A percentile compares a stretch with the other conserved stretches of the same genome.
phyloP scores from a whole-genome alignment of 2,797 vertebrate species.

The Tragelaphus oryx region DNA sequence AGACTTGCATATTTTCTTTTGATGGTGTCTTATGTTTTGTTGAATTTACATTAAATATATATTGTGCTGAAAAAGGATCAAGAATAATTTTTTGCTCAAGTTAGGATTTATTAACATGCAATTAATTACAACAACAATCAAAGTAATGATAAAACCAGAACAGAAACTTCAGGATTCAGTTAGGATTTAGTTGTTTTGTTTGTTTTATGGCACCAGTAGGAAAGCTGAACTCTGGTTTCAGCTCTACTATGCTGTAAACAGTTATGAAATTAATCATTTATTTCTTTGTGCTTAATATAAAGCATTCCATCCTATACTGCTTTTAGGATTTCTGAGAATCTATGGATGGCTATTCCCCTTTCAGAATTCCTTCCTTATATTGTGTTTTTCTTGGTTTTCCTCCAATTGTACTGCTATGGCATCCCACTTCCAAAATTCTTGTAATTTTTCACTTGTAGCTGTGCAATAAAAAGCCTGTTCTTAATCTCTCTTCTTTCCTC shows the following conservation, averaged over 20 bases:
- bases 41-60: background rate
- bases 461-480: background rate
- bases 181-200: background rate
- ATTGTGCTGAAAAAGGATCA: background rate
- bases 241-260: background rate
- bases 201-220: background rate
- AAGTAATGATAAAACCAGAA: background rate
- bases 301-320: background rate
- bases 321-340: background rate
- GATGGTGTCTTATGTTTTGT: background rate
- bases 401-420: background rate
- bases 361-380: background rate
- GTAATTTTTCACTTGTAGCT: background rate
- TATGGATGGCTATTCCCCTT: background rate
- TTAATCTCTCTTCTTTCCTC: background rate
- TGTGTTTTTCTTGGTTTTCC: background rate
- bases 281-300: background rate
- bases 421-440: background rate
- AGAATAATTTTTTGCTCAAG: background rate
- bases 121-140: background rate
- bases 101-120: background rate
- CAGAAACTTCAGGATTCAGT: background rate
- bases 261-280: background rate
- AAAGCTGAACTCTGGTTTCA: background rate
- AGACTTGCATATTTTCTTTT: background rate